phyloP scores from a whole-genome alignment of 2,888 invertebrate species.

The Labia minor region DNA sequence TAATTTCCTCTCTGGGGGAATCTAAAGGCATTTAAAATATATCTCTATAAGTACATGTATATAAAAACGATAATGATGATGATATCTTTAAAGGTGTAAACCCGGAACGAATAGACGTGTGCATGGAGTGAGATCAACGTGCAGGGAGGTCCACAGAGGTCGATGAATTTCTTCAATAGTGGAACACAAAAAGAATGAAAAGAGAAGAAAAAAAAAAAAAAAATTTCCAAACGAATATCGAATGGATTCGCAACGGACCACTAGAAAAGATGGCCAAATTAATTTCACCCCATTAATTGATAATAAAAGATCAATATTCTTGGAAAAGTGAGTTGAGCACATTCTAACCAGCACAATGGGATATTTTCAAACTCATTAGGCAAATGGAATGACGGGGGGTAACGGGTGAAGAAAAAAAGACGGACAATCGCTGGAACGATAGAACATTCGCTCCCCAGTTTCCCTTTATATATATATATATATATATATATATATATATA shows the following conservation, averaged over 20 bases:
- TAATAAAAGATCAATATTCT: constrained; percentile 13
- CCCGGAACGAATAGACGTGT: too few relatives aligned
- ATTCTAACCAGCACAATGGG: neutral
- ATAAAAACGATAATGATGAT: too few relatives aligned
- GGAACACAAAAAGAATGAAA: neutral
- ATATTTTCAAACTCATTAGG: constrained; percentile 3
- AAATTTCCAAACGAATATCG: neutral
- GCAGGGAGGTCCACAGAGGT: neutral
- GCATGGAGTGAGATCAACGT: neutral
- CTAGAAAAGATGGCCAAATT: neutral
- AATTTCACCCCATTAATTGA: constrained; percentile 13
- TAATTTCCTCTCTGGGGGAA: too few relatives aligned
- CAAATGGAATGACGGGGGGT: neutral
- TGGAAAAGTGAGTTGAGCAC: constrained; percentile 3
- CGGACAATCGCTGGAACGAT: neutral
- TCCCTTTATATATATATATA: too few relatives aligned
- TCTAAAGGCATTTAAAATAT: too few relatives aligned
- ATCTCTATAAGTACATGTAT: too few relatives aligned
- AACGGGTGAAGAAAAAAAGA: neutral
- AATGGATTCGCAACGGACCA: neutral
- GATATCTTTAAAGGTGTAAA: neutral
- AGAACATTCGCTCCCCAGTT: too few relatives aligned
- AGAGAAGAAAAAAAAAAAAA: neutral
- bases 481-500: too few relatives aligned
- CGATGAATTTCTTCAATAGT: neutral